Percentiles rank a stretch among this genome's conserved stretches.
phyloP scores from a whole-genome alignment of 2,113 vertebrate species.

The Nothocercus nigrocapillus region DNA sequence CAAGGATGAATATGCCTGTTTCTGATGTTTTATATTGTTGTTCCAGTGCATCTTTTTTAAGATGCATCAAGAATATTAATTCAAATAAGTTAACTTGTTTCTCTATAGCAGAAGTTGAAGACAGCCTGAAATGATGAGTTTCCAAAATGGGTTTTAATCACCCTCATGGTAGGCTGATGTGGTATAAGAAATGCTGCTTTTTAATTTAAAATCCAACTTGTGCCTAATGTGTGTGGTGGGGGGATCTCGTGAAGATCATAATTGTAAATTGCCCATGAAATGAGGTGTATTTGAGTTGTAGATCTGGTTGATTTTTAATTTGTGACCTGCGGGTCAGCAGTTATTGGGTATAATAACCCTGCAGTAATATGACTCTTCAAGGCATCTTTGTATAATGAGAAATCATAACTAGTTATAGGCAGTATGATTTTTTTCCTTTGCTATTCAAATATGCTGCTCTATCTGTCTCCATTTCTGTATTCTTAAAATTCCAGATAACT shows the following conservation, averaged over 20 bases:
- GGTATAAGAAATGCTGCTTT: constrained; percentile 54
- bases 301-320: constrained; percentile 76
- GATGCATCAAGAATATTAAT: not conserved
- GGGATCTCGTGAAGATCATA: too few species aligned
- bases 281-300: constrained; percentile 73
- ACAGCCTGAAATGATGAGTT: constrained; percentile 15
- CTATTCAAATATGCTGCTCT: constrained; percentile 21
- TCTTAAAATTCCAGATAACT: not conserved
- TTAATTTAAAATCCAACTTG: constrained; percentile 74
- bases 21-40: not conserved
- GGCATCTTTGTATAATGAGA: constrained; percentile 77
- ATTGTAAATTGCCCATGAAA: constrained; percentile 38
- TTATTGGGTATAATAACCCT: constrained; percentile 74
- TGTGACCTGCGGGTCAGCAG: constrained; percentile 73
- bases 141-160: constrained; percentile 50
- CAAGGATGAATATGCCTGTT: not conserved
- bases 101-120: not conserved
- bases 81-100: not conserved
- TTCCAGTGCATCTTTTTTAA: not conserved
- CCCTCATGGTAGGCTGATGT: constrained; percentile 19
- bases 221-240: constrained; percentile 40
- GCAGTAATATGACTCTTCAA: constrained; percentile 64
- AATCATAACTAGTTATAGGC: constrained; percentile 73
- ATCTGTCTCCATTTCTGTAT: constrained; percentile 23
- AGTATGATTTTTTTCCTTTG: constrained; percentile 47